Evolutionary conservation across 2,797 vertebrate species (phyloP).

Genomic region (Sternotherus odoratus): DNA sequence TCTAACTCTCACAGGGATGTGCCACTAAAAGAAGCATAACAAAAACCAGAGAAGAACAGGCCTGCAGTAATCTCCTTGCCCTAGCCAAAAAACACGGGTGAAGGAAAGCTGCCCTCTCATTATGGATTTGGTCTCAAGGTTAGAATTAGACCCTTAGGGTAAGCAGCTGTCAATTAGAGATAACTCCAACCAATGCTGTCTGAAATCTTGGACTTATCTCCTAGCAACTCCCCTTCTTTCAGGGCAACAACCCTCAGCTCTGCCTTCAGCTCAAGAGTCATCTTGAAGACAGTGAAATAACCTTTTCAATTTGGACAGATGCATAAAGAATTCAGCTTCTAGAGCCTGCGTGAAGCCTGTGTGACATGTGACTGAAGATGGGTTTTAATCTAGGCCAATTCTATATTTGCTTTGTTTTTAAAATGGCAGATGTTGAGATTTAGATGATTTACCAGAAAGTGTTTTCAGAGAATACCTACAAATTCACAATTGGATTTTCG

Average conservation of each 20-base stretch:
- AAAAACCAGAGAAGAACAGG: slow-evolving; percentile 82
- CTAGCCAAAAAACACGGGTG: slow-evolving; percentile 83
- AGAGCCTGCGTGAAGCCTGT: slow-evolving; percentile 49
- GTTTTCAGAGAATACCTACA: slow-evolving; percentile 3
- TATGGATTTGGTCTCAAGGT: slow-evolving; percentile 91
- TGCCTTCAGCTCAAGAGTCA: slow-evolving; percentile 81
- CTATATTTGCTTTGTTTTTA: slow-evolving; percentile 58
- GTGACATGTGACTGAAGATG: slow-evolving; percentile 66
- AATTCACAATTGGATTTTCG: neutral
- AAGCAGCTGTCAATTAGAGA: slow-evolving; percentile 99
- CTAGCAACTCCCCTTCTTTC: slow-evolving; percentile 93
- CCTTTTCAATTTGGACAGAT: slow-evolving; percentile 81
- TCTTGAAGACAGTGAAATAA: slow-evolving; percentile 78
- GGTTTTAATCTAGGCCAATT: slow-evolving; percentile 56
- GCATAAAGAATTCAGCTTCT: slow-evolving; percentile 76
- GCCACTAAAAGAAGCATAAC: slow-evolving; percentile 77
- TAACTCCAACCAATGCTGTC: slow-evolving; percentile 87
- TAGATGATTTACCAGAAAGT: slow-evolving; percentile 43
- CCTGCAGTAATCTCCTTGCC: slow-evolving; percentile 80
- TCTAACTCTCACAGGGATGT: slow-evolving; percentile 72
- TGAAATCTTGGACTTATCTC: slow-evolving; percentile 92
- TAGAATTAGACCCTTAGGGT: slow-evolving; percentile 95
- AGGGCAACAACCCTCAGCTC: slow-evolving; percentile 81
- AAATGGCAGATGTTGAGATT: slow-evolving; percentile 31
- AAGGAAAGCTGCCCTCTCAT: slow-evolving; percentile 93